Evolutionary conservation across 2,888 invertebrate species (phyloP).

Genomic region (Deilephila porcellus): DNA sequence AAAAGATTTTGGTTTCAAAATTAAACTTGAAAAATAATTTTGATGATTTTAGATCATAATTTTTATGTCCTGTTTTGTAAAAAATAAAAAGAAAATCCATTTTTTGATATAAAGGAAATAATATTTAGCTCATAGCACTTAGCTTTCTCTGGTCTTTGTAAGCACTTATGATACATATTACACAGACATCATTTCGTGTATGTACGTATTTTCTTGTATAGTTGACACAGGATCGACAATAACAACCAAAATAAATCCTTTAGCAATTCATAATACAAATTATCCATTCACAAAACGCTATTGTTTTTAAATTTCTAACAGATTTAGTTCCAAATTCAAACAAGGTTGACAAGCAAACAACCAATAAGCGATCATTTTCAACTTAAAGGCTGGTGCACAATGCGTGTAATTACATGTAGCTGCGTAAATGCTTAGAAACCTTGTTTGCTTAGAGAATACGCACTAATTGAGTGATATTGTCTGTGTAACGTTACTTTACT

Average conservation of each 20-base stretch:
- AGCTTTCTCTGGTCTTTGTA: no score
- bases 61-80: no score
- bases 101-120: no score
- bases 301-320: neutral
- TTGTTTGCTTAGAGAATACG: neutral
- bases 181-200: no score
- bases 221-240: neutral
- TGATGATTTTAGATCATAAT: no score
- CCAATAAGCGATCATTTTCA: neutral
- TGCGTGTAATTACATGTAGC: slow-evolving; percentile 31
- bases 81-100: no score
- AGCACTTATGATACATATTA: no score
- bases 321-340: neutral
- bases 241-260: neutral
- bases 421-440: slow-evolving; percentile 10
- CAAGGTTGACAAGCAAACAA: neutral
- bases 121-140: no score
- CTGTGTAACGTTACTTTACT: neutral
- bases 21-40: no score
- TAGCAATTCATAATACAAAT: neutral
- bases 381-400: slow-evolving; percentile 21
- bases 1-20: no score
- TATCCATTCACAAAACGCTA: neutral
- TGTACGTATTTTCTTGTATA: neutral
- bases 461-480: slow-evolving; percentile 29